Conservation (phyloP, 2,113 vertebrate species). For the Phalacrocorax aristotelis region DNA sequence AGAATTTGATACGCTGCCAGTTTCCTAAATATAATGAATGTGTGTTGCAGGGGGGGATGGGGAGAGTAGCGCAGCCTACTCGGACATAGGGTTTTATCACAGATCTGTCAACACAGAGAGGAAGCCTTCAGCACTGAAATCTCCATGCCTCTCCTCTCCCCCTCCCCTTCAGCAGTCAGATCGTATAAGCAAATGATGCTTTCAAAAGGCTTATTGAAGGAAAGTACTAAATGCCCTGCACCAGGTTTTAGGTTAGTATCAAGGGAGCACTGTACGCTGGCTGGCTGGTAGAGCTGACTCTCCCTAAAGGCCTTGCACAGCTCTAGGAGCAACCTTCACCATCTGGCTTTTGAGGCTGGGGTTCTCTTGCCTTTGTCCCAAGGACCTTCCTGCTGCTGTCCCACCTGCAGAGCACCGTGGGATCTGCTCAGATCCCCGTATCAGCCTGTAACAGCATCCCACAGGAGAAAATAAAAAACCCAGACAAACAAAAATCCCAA, state of each 20-base stretch:
- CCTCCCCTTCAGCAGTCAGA: background rate
- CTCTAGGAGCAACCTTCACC: background rate
- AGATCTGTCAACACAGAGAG: accelerated
- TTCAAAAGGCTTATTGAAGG: background rate
- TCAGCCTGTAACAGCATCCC: background rate
- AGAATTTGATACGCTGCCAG: background rate
- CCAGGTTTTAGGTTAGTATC: background rate
- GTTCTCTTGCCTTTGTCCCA: background rate
- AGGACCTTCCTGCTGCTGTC: background rate
- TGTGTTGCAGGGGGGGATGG: background rate
- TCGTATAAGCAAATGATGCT: background rate
- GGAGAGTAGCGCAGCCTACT: background rate
- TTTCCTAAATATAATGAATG: background rate
- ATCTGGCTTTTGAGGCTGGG: background rate
- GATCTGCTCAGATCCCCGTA: background rate
- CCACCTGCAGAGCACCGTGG: background rate
- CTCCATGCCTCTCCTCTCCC: background rate
- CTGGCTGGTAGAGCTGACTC: background rate
- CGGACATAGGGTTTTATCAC: background rate
- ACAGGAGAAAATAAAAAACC: background rate
- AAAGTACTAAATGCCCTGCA: background rate
- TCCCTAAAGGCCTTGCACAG: background rate
- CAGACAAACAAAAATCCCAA: background rate
- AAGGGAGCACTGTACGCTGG: background rate
- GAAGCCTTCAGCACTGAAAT: background rate